Conservation (phyloP, 2,888 invertebrate genomes). For the Boloria selene region DNA sequence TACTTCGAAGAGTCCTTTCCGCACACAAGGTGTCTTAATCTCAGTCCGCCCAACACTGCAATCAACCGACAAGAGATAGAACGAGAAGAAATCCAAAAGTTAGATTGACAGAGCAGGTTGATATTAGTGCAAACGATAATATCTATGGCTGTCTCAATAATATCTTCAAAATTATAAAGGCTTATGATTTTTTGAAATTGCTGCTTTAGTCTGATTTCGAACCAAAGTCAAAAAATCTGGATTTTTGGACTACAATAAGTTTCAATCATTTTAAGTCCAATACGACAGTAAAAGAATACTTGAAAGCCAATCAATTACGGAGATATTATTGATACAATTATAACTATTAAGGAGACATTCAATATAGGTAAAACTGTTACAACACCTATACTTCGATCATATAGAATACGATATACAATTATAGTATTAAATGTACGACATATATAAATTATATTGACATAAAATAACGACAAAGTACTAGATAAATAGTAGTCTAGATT, state of each 20-base stretch:
- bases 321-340: slow-evolving; percentile 34
- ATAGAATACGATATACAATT: slow-evolving; percentile 12
- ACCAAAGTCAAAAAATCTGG: too few species aligned
- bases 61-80: slow-evolving; percentile 15
- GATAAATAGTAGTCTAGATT: not conserved
- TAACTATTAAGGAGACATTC: slow-evolving; percentile 13
- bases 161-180: slow-evolving; percentile 23
- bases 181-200: not conserved
- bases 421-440: slow-evolving; percentile 10
- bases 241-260: too few species aligned
- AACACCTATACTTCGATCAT: slow-evolving; percentile 24
- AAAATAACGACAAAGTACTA: slow-evolving; percentile 3
- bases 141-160: slow-evolving; percentile 34
- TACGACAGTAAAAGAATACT: too few species aligned
- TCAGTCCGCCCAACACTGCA: slow-evolving; percentile 1
- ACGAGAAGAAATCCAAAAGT: slow-evolving; percentile 36
- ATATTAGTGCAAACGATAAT: slow-evolving; percentile 14
- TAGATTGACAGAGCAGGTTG: slow-evolving; percentile 26
- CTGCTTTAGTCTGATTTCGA: too few species aligned
- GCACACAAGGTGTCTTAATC: not conserved
- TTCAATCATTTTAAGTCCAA: too few species aligned
- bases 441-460: not conserved
- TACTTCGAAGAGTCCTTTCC: not conserved
- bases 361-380: slow-evolving; percentile 23
- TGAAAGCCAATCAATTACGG: not conserved